Conservation (phyloP, 2,888 invertebrate species). For the Drosophila gaucha region DNA sequence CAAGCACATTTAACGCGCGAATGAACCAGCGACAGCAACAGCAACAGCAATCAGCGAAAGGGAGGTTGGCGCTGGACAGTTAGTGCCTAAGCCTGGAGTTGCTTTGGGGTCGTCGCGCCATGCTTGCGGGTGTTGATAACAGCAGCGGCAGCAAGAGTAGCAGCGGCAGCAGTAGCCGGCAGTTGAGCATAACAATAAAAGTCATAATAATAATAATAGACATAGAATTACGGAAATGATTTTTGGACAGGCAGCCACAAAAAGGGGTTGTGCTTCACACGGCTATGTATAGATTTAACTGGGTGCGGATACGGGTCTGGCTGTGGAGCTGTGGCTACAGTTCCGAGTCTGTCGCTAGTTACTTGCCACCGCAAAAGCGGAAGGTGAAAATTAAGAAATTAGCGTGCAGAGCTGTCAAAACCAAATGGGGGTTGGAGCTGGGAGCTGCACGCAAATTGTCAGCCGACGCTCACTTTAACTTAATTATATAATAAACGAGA, state of each 20-base stretch:
- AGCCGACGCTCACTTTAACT: slow-evolving; percentile 74
- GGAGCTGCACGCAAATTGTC: slow-evolving; percentile 43
- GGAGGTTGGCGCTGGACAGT: slow-evolving; percentile 48
- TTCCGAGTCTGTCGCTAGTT: slow-evolving; percentile 14
- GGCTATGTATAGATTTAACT: slow-evolving; percentile 19
- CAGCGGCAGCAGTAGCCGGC: slow-evolving; percentile 19
- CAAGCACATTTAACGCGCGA: slow-evolving; percentile 70
- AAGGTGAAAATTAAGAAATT: slow-evolving; percentile 83
- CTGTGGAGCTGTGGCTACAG: slow-evolving; percentile 1
- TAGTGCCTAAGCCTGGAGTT: slow-evolving; percentile 50
- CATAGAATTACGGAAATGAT: slow-evolving; percentile 74
- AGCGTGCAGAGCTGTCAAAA: slow-evolving; percentile 46
- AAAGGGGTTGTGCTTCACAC: slow-evolving; percentile 67
- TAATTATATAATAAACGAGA: slow-evolving; percentile 76
- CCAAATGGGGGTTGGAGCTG: slow-evolving; percentile 45
- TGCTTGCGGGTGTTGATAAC: slow-evolving; percentile 59
- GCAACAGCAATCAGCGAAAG: slow-evolving; percentile 57
- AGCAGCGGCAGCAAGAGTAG: slow-evolving; percentile 31
- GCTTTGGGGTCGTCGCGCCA: slow-evolving; percentile 43
- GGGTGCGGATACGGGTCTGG: slow-evolving; percentile 17
- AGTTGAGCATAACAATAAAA: slow-evolving; percentile 75
- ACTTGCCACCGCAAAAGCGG: slow-evolving; percentile 66
- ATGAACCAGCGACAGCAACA: slow-evolving; percentile 51
- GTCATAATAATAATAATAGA: slow-evolving; percentile 80
- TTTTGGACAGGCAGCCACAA: slow-evolving; percentile 38